Evolutionary conservation across 2,113 vertebrate species (phyloP).

Genomic region (Paralichthys olivaceus): DNA sequence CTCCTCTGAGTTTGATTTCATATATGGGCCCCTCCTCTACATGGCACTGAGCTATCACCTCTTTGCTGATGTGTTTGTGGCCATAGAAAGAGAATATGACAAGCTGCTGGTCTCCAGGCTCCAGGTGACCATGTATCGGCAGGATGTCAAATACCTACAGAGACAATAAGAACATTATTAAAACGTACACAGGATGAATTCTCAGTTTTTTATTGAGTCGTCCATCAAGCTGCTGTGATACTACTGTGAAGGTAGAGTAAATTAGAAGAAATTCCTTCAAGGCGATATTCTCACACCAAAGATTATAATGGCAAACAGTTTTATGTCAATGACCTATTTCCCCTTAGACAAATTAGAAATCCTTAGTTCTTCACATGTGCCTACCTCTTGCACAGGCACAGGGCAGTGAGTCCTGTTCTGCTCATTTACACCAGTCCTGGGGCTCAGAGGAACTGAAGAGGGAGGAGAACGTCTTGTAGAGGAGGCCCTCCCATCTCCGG

Average conservation of each 20-base stretch:
- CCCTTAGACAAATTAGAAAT: not conserved
- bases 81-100: conserved; percentile 87
- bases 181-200: too few species aligned
- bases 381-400: conserved; percentile 82
- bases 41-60: conserved; percentile 80
- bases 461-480: conserved; percentile 3
- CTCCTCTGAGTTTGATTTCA: conserved; percentile 82
- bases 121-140: conserved; percentile 82
- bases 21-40: conserved; percentile 90
- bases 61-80: conserved; percentile 72
- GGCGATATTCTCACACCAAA: too few species aligned
- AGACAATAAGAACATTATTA: not conserved
- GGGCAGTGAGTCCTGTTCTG: not conserved
- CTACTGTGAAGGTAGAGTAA: too few species aligned
- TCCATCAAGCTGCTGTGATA: too few species aligned
- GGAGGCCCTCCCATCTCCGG: conserved; percentile 15
- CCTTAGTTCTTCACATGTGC: conserved; percentile 19
- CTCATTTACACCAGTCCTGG: conserved; percentile 10
- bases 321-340: not conserved
- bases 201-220: too few species aligned
- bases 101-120: conserved; percentile 80
- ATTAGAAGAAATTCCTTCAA: too few species aligned
- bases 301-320: too few species aligned
- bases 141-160: conserved; percentile 88
- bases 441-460: not conserved